Conservation (phyloP, 2,797 vertebrate genomes). For the Agapornis canus region DNA sequence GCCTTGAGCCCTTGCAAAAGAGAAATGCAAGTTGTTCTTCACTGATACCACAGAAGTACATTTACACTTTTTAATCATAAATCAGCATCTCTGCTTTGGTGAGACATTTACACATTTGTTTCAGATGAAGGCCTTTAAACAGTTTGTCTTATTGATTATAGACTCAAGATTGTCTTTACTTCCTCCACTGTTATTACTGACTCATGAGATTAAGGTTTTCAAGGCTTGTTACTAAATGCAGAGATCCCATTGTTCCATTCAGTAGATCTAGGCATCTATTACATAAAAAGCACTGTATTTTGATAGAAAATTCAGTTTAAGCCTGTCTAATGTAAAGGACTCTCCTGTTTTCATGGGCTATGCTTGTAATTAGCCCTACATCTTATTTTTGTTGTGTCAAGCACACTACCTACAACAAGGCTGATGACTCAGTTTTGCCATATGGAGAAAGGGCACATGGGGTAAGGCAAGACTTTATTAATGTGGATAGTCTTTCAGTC, state of each 20-base stretch:
- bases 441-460: background rate
- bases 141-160: conserved; percentile 28
- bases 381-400: conserved; percentile 18
- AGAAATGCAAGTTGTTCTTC: background rate
- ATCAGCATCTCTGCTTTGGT: background rate
- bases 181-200: conserved; percentile 47
- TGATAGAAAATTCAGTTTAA: background rate
- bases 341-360: background rate
- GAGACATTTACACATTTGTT: background rate
- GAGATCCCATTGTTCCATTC: background rate
- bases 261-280: conserved; percentile 11
- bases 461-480: background rate
- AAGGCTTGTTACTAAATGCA: conserved; percentile 20
- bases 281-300: background rate
- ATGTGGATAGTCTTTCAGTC: background rate
- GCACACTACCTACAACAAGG: background rate
- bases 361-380: background rate
- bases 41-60: background rate
- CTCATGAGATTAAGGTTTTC: conserved; percentile 53
- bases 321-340: background rate
- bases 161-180: background rate
- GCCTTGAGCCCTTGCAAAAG: background rate
- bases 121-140: background rate
- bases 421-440: conserved; percentile 46
- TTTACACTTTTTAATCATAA: conserved; percentile 33